phyloP scores from a whole-genome alignment of 1,140 invertebrate species.

The Vollenhovia emeryi region DNA sequence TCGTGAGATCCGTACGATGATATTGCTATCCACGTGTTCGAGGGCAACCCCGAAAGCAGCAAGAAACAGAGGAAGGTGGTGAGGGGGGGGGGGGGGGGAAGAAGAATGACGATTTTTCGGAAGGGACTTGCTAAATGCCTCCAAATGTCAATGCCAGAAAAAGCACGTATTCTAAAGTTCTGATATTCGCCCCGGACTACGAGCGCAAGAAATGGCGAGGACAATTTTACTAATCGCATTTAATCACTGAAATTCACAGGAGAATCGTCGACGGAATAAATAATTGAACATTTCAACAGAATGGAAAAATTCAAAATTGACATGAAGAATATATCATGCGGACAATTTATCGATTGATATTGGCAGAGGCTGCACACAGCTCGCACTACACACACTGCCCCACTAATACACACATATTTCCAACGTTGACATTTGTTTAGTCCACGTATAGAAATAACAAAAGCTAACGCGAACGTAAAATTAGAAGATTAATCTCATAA shows the following conservation, averaged over 20 bases:
- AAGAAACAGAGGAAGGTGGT: not conserved
- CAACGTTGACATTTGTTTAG: not conserved
- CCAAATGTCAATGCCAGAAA: slow-evolving; percentile 25
- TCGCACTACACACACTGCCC: not conserved
- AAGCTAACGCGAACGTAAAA: not conserved
- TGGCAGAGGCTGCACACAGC: not conserved
- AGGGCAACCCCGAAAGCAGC: slow-evolving; percentile 61
- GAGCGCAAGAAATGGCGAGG: not conserved
- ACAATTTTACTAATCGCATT: not conserved
- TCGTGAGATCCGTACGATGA: slow-evolving; percentile 75
- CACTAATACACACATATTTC: not conserved
- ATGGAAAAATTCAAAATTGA: not conserved
- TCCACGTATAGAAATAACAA: not conserved
- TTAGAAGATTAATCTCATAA: slow-evolving; percentile 20
- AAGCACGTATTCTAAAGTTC: slow-evolving; percentile 6
- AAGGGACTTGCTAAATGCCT: slow-evolving; percentile 31
- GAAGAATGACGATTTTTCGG: slow-evolving; percentile 47
- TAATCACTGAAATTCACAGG: not conserved
- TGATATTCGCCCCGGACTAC: not conserved
- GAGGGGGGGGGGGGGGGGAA: slow-evolving; percentile 7
- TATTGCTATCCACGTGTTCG: slow-evolving; percentile 75
- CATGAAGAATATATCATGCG: no score
- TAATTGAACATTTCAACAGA: not conserved
- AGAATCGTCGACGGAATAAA: not conserved
- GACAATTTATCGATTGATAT: not conserved